Conservation (phyloP, 2,797 vertebrate genomes). For the Heterohyrax brucei region DNA sequence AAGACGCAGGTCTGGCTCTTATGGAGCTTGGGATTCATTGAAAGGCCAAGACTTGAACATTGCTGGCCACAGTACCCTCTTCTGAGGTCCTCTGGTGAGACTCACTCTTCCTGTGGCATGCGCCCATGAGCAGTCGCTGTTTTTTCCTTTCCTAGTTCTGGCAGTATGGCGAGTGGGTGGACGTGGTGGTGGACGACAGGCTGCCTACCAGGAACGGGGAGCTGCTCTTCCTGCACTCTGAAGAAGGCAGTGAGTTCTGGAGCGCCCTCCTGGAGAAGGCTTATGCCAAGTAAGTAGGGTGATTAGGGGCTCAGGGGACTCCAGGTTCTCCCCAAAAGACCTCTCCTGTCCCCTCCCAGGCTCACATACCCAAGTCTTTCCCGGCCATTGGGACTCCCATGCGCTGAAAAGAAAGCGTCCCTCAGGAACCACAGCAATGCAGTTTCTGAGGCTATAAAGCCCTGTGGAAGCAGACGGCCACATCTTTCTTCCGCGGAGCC, state of each 20-base stretch:
- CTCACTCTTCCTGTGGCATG: background rate
- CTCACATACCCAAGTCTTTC: accelerated
- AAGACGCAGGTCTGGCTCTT: background rate
- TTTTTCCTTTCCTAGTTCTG: constrained; percentile 92
- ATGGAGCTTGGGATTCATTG: background rate
- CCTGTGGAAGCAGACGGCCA: too few species aligned
- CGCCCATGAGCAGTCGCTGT: background rate
- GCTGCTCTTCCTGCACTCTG: constrained; percentile 95
- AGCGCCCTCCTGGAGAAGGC: constrained; percentile 91
- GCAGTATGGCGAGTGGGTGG: constrained; percentile 96
- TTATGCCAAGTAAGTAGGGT: constrained; percentile 89
- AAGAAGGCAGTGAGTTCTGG: constrained; percentile 90
- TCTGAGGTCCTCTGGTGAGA: accelerated
- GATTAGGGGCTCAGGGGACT: background rate
- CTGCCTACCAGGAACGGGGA: constrained; percentile 92
- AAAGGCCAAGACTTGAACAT: too few species aligned
- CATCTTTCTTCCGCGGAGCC: too few species aligned
- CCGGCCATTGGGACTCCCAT: background rate
- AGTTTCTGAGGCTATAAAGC: too few species aligned
- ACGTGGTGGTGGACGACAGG: constrained; percentile 94
- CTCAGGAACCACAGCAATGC: background rate
- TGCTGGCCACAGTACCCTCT: background rate
- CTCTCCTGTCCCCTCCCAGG: background rate
- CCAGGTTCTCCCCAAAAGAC: accelerated
- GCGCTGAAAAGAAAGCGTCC: background rate